A percentile compares a stretch with the other conserved stretches of the same genome.
Conservation (phyloP, 2,113 vertebrate species). For the Saguinus midas region DNA sequence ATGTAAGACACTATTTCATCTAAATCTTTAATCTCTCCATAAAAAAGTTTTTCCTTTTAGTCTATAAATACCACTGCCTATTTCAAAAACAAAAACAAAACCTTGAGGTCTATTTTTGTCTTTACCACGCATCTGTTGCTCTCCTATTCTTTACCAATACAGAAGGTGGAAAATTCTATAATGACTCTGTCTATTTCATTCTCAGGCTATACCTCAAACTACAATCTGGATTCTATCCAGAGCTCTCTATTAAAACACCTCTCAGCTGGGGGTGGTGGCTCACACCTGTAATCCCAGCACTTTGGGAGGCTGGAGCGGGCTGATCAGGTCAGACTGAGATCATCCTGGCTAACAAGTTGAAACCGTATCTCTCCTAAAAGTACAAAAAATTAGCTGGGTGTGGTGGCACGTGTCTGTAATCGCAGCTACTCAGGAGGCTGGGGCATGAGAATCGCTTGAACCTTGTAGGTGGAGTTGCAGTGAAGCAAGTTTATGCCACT, state of each 20-base stretch:
- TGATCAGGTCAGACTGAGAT: too few relatives aligned
- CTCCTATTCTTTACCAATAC: background rate
- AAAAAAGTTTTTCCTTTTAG: conserved; percentile 33
- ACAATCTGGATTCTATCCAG: background rate
- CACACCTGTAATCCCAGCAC: too few relatives aligned
- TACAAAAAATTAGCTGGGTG: too few relatives aligned
- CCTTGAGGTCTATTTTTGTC: background rate
- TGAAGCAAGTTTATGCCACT: too few relatives aligned
- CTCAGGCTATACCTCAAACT: background rate
- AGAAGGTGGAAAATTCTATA: background rate
- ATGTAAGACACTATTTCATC: conserved; percentile 47
- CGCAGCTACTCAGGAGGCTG: too few relatives aligned
- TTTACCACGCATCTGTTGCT: background rate
- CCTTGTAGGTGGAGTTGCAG: too few relatives aligned
- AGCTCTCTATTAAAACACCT: background rate
- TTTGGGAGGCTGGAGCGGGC: too few relatives aligned
- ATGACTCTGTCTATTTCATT: background rate
- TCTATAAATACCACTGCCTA: conserved; percentile 49
- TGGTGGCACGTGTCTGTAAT: too few relatives aligned
- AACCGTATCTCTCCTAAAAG: too few relatives aligned
- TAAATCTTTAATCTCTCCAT: conserved; percentile 44
- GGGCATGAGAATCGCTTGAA: too few relatives aligned
- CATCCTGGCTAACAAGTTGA: too few relatives aligned
- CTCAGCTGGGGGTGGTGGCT: background rate
- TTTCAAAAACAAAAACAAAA: background rate